A percentile compares a stretch with the other conserved stretches of the same genome.
Conservation (phyloP, 2,797 vertebrate species). For the Darevskia mixta region DNA sequence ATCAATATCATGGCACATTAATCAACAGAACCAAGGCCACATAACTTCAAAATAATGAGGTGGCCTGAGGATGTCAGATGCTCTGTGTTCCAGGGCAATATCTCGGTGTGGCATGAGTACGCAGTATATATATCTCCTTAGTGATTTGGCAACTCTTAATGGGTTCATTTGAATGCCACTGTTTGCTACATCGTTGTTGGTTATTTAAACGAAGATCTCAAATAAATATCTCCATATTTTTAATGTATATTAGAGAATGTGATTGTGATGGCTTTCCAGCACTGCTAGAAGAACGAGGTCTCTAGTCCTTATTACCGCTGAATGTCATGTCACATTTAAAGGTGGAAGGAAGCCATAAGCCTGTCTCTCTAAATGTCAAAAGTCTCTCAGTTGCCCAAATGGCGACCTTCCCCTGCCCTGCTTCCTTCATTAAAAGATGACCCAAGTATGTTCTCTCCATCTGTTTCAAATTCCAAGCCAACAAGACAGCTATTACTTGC, state of each 20-base stretch:
- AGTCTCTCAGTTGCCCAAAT: background rate
- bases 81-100: background rate
- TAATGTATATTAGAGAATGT: background rate
- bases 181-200: background rate
- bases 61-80: background rate
- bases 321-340: background rate
- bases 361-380: background rate
- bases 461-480: background rate
- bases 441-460: background rate
- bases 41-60: background rate
- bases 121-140: background rate
- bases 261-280: background rate
- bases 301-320: background rate
- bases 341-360: background rate
- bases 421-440: background rate
- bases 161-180: slow-evolving; percentile 4
- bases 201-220: slow-evolving; percentile 1
- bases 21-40: background rate
- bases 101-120: background rate
- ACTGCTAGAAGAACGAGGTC: background rate
- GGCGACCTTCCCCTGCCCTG: background rate
- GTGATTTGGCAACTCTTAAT: slow-evolving; percentile 5
- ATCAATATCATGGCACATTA: background rate
- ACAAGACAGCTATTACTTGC: background rate
- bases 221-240: slow-evolving; percentile 11